phyloP scores from a whole-genome alignment of 2,888 invertebrate genomes.

The Drosophila tripunctata region DNA sequence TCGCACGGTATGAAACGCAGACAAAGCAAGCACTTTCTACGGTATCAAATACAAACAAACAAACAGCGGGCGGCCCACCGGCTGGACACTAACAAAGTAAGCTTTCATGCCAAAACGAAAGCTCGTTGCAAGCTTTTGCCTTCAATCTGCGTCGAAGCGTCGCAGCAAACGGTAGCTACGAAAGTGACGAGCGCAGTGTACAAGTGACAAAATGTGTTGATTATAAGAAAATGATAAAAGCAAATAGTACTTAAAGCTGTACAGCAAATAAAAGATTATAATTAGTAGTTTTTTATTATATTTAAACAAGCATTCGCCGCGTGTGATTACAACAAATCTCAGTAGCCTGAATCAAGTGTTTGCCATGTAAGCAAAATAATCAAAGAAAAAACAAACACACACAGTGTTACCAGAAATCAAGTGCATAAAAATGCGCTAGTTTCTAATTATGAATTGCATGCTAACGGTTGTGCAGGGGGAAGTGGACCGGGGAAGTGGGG shows the following conservation, averaged over 20 bases:
- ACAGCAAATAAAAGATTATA: conserved; percentile 1
- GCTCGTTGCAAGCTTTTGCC: conserved; percentile 23
- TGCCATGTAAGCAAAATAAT: conserved; percentile 60
- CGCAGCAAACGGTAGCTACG: conserved; percentile 36
- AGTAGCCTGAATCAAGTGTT: conserved; percentile 1
- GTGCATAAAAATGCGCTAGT: conserved; percentile 16
- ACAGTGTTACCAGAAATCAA: conserved; percentile 1
- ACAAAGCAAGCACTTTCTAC: neutral
- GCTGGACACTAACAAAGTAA: conserved; percentile 29
- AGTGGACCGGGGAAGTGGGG: neutral
- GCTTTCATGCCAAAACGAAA: conserved; percentile 39
- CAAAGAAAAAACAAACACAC: neutral
- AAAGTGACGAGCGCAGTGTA: conserved; percentile 10
- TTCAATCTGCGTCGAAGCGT: conserved; percentile 58
- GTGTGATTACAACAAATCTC: conserved; percentile 20
- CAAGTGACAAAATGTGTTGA: conserved; percentile 38
- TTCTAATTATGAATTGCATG: conserved; percentile 46
- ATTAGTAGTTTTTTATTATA: too few relatives aligned
- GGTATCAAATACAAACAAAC: conserved; percentile 31
- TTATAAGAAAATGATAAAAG: conserved; percentile 19
- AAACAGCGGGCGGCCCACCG: conserved; percentile 40
- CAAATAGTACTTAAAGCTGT: conserved; percentile 9
- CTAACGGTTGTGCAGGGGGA: neutral
- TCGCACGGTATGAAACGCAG: conserved; percentile 28
- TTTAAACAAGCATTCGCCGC: conserved; percentile 38